A percentile compares a stretch with the other conserved stretches of the same genome.
These are phyloP conservation scores for Xenentodon cancila DNA, from an alignment of 2,797 vertebrate genomes.

Conservation along the genomic window DNA sequence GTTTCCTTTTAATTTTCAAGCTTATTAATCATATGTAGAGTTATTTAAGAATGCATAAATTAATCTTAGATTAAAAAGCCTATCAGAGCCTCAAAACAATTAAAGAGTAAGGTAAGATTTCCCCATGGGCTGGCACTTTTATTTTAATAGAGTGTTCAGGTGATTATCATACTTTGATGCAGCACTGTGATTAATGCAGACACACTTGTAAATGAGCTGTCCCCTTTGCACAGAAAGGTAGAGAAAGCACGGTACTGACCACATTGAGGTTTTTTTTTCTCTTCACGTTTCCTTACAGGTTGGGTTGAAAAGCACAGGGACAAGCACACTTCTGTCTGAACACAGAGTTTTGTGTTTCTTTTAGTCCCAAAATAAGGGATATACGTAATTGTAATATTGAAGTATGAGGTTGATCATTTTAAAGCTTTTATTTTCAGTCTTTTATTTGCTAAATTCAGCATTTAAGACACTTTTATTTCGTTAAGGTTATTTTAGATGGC, in stretches of 20 bases:
- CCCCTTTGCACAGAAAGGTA: constrained; percentile 74
- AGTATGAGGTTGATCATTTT: background rate
- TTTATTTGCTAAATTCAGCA: background rate
- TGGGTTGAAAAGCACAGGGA: background rate
- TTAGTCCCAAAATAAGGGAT: background rate
- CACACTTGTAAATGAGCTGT: constrained; percentile 93
- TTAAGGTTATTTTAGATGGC: constrained; percentile 7
- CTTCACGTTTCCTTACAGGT: background rate
- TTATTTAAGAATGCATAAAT: constrained; percentile 99
- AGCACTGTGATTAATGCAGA: constrained; percentile 99
- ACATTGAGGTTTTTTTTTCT: constrained; percentile 69
- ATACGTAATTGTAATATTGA: background rate
- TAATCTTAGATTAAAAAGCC: constrained; percentile 99
- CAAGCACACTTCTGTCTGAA: too few relatives aligned
- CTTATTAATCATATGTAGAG: constrained; percentile 99
- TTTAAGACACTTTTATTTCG: constrained; percentile 3
- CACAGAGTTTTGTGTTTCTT: background rate
- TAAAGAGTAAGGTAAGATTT: constrained; percentile 99
- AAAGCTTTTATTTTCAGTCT: background rate
- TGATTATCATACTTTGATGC: constrained; percentile 98
- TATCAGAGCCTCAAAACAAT: constrained; percentile 99
- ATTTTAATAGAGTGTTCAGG: constrained; percentile 99
- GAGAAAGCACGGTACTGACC: constrained; percentile 91
- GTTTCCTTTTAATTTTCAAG: constrained; percentile 99
- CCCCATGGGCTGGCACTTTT: constrained; percentile 98